Base-by-base conservation (phyloP, 2,797 vertebrate genomes). In the Etheostoma nigrum region DNA sequence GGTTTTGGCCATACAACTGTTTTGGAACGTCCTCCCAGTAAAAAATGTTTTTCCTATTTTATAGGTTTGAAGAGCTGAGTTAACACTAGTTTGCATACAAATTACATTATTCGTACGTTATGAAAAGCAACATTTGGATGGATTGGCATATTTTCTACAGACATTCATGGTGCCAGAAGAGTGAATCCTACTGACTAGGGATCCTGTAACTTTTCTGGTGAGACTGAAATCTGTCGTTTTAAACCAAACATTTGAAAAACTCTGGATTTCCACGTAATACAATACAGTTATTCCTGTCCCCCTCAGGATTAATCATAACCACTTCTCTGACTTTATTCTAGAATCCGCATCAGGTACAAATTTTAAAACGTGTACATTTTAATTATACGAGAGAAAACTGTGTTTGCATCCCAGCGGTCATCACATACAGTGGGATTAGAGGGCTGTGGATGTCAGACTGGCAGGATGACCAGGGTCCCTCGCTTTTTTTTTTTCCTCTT, bases 361-460 rank as follows among this genome's bases (percentile, higher is more conserved):
- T 40, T 40, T 40, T 40, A 12, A 40, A 40, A 12, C 11, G 36
- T 33, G 6, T 33, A 33, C 33, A 33, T 33, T 33, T 33, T 33
- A 33, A 33, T 33, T 33, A 33, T 12, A 13, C 1, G 40, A 40
- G 45, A 61, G 42, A 66, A 63, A 76, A 25, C 36, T 47, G 15
- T 40, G 65, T 79, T 71, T 67, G n/a, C 55, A 8, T 81, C 66
- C 9, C 72, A 53, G 75, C 33, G 6, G 61, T 60, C 62, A 0
- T 59, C 51, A 27, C 19, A 33, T 49, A 69, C 67, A 47, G 66
- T 30, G 67, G 62, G 83, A 90, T 87, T 85, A 79, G 67, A 65
- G 45, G 49, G 52, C 51, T 19, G 49, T 59, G 72, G 72, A 58
- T 75, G 78, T 76, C 66, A 5, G n/a, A 25, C 74, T 66, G 40